These are phyloP conservation scores for Leptothorax acervorum DNA, from an alignment of 2,888 invertebrate species.

Conservation along the genomic window DNA sequence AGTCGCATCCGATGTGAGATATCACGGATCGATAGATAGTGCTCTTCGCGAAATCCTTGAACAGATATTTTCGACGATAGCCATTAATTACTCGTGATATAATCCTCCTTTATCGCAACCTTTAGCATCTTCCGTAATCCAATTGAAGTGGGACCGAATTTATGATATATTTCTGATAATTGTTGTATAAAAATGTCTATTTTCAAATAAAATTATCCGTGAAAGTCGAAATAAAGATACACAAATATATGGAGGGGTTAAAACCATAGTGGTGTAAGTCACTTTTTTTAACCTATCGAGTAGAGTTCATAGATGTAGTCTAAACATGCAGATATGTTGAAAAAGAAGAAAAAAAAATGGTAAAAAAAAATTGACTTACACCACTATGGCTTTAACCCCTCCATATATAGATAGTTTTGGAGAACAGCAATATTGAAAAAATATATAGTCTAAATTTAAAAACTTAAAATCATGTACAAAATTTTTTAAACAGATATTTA, in stretches of 20 bases:
- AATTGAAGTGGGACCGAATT: neutral
- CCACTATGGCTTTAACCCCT: too few species aligned
- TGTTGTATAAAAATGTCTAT: neutral
- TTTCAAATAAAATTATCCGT: neutral
- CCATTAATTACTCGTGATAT: conserved; percentile 31
- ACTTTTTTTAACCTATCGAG: too few species aligned
- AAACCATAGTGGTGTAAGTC: too few species aligned
- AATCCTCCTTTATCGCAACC: neutral
- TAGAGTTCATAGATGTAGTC: too few species aligned
- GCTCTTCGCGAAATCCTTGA: conserved; percentile 34
- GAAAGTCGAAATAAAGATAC: neutral
- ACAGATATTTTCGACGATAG: conserved; percentile 32
- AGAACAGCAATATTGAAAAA: neutral
- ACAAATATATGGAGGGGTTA: neutral
- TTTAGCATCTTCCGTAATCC: neutral
- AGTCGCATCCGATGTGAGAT: conserved; percentile 30
- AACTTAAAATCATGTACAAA: neutral
- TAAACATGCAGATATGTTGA: too few species aligned
- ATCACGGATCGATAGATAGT: conserved; percentile 47
- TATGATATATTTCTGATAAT: neutral
- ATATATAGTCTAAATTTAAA: neutral
- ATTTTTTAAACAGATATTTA: neutral
- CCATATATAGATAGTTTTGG: neutral
- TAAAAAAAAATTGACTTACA: too few species aligned
- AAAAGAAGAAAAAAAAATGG: too few species aligned